phyloP scores from a whole-genome alignment of 2,888 invertebrate genomes.

The Onthophagus sagittarius region DNA sequence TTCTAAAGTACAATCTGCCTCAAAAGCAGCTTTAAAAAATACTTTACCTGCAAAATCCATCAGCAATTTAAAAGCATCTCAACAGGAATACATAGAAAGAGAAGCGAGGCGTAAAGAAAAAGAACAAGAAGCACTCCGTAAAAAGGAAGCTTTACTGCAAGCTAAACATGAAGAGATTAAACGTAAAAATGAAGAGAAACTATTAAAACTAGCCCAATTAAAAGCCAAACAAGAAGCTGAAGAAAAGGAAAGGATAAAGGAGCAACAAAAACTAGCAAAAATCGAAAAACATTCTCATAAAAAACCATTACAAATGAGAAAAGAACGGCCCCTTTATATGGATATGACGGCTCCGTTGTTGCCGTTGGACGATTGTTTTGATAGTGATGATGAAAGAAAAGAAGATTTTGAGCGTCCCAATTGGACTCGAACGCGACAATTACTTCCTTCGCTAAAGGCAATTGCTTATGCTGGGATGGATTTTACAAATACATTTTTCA shows the following conservation, averaged over 20 bases:
- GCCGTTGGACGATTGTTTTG: constrained; percentile 56
- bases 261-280: constrained; percentile 48
- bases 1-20: neutral
- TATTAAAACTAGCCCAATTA: constrained; percentile 52
- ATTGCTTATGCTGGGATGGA: constrained; percentile 31
- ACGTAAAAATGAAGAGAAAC: constrained; percentile 47
- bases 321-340: constrained; percentile 37
- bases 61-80: constrained; percentile 37
- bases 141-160: constrained; percentile 58
- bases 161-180: constrained; percentile 57
- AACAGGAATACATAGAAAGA: constrained; percentile 36
- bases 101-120: constrained; percentile 34
- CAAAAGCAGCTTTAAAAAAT: constrained; percentile 2
- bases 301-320: constrained; percentile 42
- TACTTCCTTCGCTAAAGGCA: constrained; percentile 20
- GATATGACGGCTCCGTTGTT: constrained; percentile 46
- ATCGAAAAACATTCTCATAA: constrained; percentile 44
- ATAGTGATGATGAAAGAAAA: constrained; percentile 53
- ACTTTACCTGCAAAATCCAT: constrained; percentile 29
- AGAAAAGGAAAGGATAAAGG: constrained; percentile 48
- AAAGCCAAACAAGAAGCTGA: constrained; percentile 50
- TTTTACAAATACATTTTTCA: constrained; percentile 59
- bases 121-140: constrained; percentile 50
- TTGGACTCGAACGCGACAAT: constrained; percentile 48
- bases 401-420: constrained; percentile 40